phyloP scores from a whole-genome alignment of 2,113 vertebrate species.

The Menidia beryllina region DNA sequence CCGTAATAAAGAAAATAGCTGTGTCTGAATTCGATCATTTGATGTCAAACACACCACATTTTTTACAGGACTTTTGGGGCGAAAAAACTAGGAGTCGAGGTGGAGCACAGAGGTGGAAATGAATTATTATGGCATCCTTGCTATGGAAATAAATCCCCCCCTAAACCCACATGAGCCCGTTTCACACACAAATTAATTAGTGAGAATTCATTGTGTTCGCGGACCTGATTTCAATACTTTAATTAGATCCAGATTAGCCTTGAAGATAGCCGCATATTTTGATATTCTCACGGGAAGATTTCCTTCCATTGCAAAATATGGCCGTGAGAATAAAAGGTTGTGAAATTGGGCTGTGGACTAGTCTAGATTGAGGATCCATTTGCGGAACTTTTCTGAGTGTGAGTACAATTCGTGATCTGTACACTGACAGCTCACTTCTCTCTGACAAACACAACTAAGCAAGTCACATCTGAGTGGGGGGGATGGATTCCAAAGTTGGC shows the following conservation, averaged over 20 bases:
- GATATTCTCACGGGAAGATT: neutral
- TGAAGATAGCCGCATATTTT: conserved; percentile 1
- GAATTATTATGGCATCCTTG: too few species aligned
- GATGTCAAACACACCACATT: too few species aligned
- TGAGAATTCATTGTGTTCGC: neutral
- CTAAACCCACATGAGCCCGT: neutral
- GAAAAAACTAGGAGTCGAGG: too few species aligned
- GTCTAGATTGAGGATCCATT: neutral
- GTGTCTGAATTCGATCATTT: neutral
- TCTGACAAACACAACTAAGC: conserved; percentile 26
- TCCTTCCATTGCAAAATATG: neutral
- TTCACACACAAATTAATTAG: neutral
- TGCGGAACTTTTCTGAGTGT: neutral
- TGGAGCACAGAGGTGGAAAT: too few species aligned
- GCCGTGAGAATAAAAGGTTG: neutral
- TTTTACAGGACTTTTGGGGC: too few species aligned
- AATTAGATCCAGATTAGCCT: neutral
- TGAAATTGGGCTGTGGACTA: neutral
- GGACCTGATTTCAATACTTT: neutral
- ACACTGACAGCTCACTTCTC: conserved; percentile 22
- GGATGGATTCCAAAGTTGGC: conserved; percentile 48
- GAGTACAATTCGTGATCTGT: conserved; percentile 1
- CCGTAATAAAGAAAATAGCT: too few species aligned
- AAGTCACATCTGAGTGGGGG: conserved; percentile 31
- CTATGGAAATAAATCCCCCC: neutral